phyloP scores from a whole-genome alignment of 1,140 invertebrate genomes.

The Oncopeltus fasciatus region DNA sequence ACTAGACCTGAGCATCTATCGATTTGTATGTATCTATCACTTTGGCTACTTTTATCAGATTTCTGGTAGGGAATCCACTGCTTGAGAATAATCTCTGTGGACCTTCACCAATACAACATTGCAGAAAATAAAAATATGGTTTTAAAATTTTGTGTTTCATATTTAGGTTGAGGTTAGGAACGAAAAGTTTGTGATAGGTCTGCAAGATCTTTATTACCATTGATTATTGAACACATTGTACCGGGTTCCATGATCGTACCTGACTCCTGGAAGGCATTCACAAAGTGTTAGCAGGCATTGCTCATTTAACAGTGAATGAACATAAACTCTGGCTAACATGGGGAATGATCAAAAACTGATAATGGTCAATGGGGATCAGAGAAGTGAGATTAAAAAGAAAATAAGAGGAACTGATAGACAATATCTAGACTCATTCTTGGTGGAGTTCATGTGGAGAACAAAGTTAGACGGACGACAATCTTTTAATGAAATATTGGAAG shows the following conservation, averaged over 20 bases:
- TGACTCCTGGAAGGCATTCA: not conserved
- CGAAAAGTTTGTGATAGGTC: not conserved
- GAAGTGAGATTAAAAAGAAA: no score
- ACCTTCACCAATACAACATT: no score
- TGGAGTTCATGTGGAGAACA: not conserved
- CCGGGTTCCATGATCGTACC: not conserved
- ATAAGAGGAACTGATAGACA: not conserved
- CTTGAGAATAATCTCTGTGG: no score
- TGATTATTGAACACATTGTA: slow-evolving; percentile 3
- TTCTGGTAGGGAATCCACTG: no score
- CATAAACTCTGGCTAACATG: not conserved
- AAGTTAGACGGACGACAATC: not conserved
- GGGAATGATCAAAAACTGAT: no score
- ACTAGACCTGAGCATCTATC: no score
- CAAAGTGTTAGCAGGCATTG: not conserved
- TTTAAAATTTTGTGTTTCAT: no score
- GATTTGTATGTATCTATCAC: no score
- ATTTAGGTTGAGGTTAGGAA: not conserved
- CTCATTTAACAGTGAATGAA: not conserved
- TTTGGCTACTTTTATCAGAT: no score
- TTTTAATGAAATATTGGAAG: not conserved
- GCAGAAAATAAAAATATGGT: no score
- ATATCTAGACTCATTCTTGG: not conserved
- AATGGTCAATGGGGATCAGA: not conserved
- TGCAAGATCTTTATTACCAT: not conserved